phyloP scores from a whole-genome alignment of 2,888 invertebrate species.

The Achlya flavicornis region DNA sequence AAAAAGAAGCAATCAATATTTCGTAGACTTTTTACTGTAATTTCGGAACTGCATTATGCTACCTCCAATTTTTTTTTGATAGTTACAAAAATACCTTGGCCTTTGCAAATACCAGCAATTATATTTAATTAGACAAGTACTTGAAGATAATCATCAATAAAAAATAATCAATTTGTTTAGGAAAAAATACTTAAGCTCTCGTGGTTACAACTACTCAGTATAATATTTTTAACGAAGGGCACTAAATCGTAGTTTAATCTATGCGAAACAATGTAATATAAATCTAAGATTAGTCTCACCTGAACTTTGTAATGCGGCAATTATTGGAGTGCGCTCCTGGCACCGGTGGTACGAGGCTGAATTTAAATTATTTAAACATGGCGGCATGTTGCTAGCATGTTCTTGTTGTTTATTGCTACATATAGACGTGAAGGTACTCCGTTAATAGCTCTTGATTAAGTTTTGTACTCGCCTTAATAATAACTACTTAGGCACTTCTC shows the following conservation, averaged over 20 bases:
- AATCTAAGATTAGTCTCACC: conserved; percentile 63
- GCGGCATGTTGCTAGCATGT: background rate
- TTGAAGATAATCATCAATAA: no score
- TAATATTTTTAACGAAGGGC: conserved; percentile 33
- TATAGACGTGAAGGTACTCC: background rate
- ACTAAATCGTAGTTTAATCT: conserved; percentile 59
- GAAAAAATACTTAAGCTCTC: no score
- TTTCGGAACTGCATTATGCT: no score
- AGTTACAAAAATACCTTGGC: no score
- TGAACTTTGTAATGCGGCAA: conserved; percentile 59
- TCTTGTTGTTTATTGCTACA: background rate
- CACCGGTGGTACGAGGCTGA: conserved; percentile 15
- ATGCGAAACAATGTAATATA: conserved; percentile 64
- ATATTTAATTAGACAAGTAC: no score
- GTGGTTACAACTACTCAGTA: conserved; percentile 33
- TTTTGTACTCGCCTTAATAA: background rate
- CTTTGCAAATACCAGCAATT: no score
- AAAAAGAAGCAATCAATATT: no score
- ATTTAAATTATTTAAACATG: conserved; percentile 8
- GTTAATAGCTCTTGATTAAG: background rate
- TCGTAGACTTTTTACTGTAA: no score
- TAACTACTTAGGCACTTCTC: no score
- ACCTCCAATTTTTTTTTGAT: no score
- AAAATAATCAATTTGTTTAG: no score
- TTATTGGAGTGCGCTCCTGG: conserved; percentile 58